Evolutionary conservation across 2,113 vertebrate species (phyloP).

Genomic region (Scalopus aquaticus): DNA sequence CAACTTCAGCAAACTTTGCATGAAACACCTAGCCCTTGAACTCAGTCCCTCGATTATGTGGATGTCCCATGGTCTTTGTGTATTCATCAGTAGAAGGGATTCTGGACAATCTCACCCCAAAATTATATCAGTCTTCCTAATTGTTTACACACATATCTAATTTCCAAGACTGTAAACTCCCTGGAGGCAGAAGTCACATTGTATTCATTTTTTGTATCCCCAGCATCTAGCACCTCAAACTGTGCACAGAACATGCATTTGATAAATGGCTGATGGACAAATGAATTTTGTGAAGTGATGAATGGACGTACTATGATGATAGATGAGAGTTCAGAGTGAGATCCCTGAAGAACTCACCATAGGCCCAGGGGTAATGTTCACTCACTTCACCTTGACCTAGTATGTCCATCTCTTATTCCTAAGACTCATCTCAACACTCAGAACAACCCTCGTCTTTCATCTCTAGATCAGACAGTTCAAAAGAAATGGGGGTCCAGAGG

Average conservation of each 20-base stretch:
- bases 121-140: not conserved
- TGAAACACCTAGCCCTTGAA: not conserved
- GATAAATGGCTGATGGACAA: not conserved
- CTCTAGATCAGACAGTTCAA: not conserved
- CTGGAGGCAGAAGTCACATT: not conserved
- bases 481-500: not conserved
- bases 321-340: not conserved
- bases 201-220: not conserved
- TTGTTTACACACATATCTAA: not conserved
- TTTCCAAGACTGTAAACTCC: not conserved
- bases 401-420: not conserved
- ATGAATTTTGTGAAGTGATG: not conserved
- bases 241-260: not conserved
- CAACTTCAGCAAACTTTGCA: not conserved
- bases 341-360: not conserved
- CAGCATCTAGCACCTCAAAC: not conserved
- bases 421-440: not conserved
- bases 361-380: not conserved
- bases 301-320: not conserved
- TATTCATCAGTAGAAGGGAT: not conserved
- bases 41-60: not conserved
- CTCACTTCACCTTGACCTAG: not conserved
- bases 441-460: not conserved
- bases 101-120: not conserved
- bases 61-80: not conserved